Evolutionary conservation across 1,140 invertebrate species (phyloP), one percentile per base, ranked within the genome.

Genomic region (Temnothorax curvispinosus): DNA sequence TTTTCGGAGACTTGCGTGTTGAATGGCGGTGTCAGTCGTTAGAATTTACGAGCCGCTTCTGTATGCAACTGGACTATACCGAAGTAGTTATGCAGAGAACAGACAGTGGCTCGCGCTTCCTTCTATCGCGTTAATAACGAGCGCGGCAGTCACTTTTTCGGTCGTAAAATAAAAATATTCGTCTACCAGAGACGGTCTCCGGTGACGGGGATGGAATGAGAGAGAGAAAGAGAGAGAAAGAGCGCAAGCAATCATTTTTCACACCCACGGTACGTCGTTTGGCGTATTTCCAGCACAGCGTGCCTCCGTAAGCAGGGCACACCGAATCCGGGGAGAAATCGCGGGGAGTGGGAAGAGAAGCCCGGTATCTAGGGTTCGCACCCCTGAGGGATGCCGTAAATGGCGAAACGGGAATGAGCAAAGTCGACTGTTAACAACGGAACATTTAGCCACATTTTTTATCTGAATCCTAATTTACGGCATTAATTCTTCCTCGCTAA

Each of bases 201-300:
- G 65, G 72, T 74, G 69, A 89, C 52, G 72, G 58, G 52, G 52
- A 77, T 50, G 56, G 44, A 18, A 44, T 7, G 27, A 27, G 27
- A 18, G 11, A 35, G 27, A 88, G 41, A 44, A 44, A 88, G 60
- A 38, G 21, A 54, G 27, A 13, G 35, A 47, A 35, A 44, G 58
- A 52, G 54, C 71, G 71, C 74, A 44, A 69, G 86, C 88, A 92
- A 91, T 91, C 90, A 89, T 85, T 93, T 92, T 91, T 91, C 60
- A 54, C 47, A 41, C 18, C 58, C 75, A 54, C 60, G 50, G 72
- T 87, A 88, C 88, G 85, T 89, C 80, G 88, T 87, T 93, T 92
- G 92, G 93, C 92, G 27, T 50, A 60, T 80, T 86, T 93, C 93
- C 93, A 93, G 88, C 76, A 38, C 85, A 50, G 86, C 85, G 82